These are phyloP conservation scores for Luscinia luscinia DNA, from an alignment of 2,797 vertebrate species.

Conservation along the genomic window DNA sequence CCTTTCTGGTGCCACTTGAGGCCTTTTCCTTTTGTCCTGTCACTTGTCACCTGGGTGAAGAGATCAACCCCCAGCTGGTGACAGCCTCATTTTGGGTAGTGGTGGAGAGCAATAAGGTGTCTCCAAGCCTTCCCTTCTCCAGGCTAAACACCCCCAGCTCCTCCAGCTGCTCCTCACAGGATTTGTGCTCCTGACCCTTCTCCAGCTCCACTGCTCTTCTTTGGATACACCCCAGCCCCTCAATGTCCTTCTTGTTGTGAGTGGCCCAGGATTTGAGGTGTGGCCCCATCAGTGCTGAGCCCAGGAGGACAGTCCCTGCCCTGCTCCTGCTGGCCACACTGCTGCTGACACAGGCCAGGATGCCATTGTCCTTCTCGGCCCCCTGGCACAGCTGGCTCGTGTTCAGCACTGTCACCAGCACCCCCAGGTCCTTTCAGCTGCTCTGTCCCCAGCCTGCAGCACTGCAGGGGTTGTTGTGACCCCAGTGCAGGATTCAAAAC, in stretches of 20 bases:
- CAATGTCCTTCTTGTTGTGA: too few species aligned
- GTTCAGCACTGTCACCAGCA: fast-evolving
- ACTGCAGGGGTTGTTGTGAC: not conserved
- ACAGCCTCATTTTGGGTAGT: not conserved
- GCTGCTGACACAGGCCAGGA: fast-evolving
- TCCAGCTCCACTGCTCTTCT: fast-evolving
- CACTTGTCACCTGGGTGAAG: not conserved
- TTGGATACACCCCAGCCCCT: fast-evolving
- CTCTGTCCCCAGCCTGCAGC: not conserved
- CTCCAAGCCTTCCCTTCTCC: not conserved
- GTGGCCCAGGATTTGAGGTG: not conserved
- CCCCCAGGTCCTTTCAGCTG: not conserved
- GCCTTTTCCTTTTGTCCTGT: not conserved
- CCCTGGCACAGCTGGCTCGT: not conserved
- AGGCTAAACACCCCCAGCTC: not conserved
- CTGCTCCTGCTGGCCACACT: not conserved
- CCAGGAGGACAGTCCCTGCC: not conserved
- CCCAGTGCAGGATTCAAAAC: fast-evolving
- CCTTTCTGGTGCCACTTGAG: not conserved
- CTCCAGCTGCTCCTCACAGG: not conserved
- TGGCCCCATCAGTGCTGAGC: fast-evolving
- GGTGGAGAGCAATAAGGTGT: not conserved
- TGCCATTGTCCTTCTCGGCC: not conserved
- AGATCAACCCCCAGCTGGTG: fast-evolving
- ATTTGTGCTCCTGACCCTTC: not conserved